Evolutionary conservation across 2,888 invertebrate genomes (phyloP).

Genomic region (Blastobasis adustella): DNA sequence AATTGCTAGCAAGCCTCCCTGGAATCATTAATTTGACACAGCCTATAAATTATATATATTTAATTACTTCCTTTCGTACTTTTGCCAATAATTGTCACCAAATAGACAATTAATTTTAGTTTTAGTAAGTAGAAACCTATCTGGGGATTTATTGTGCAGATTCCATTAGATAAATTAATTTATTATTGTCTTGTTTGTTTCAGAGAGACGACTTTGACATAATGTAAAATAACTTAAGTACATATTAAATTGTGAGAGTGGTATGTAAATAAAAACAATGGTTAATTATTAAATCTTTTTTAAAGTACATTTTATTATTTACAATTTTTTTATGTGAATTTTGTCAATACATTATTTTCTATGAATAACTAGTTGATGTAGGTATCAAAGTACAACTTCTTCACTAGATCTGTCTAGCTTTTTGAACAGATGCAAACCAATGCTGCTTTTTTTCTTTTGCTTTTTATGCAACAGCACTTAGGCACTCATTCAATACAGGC

Average conservation of each 20-base stretch:
- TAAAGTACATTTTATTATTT: too few relatives aligned
- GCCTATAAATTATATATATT: not conserved
- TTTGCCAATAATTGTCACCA: not conserved
- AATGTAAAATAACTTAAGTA: conserved; percentile 25
- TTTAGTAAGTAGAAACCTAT: not conserved
- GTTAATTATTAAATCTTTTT: too few relatives aligned
- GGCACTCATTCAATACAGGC: too few relatives aligned
- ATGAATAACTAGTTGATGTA: too few relatives aligned
- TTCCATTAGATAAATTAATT: not conserved
- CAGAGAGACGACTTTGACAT: conserved; percentile 75
- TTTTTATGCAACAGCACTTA: too few relatives aligned
- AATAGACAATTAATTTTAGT: not conserved
- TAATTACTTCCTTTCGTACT: not conserved
- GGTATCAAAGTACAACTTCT: too few relatives aligned
- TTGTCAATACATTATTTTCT: too few relatives aligned
- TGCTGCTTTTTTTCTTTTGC: too few relatives aligned
- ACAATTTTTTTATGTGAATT: too few relatives aligned
- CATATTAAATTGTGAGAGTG: not conserved
- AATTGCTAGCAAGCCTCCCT: not conserved
- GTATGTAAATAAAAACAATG: too few relatives aligned
- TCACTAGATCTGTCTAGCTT: too few relatives aligned
- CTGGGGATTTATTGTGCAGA: not conserved
- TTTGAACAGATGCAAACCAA: too few relatives aligned
- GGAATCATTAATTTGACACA: not conserved
- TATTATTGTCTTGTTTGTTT: conserved; percentile 37